phyloP scores from a whole-genome alignment of 2,113 vertebrate species.

The Hiodon tergisus region DNA sequence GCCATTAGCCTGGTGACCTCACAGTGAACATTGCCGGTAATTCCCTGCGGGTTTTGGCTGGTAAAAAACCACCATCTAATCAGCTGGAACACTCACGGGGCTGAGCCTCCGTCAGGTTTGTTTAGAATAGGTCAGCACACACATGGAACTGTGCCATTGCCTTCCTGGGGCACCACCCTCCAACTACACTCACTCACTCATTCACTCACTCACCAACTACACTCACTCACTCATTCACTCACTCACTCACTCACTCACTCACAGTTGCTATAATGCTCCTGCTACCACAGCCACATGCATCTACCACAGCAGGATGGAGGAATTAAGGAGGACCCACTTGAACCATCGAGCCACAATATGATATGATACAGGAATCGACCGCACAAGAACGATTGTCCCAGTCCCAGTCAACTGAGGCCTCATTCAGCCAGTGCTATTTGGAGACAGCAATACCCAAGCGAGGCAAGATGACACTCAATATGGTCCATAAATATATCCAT shows the following conservation, averaged over 20 bases:
- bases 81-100: not conserved
- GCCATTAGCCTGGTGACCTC: not conserved
- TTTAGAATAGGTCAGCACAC: slow-evolving; percentile 7
- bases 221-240: not conserved
- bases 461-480: not conserved
- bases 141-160: not conserved
- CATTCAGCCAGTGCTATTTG: not conserved
- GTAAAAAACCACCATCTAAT: not conserved
- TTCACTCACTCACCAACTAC: not conserved
- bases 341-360: too few species aligned
- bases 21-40: not conserved
- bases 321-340: too few species aligned
- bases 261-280: too few species aligned
- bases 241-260: too few species aligned
- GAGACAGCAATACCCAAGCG: not conserved
- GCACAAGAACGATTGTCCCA: too few species aligned
- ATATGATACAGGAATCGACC: too few species aligned
- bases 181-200: too few species aligned
- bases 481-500: not conserved
- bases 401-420: too few species aligned
- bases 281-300: too few species aligned
- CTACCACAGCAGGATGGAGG: too few species aligned
- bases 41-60: not conserved
- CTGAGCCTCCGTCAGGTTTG: not conserved
- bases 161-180: not conserved